Percentiles rank a stretch among this genome's conserved stretches.
phyloP scores from a whole-genome alignment of 2,797 vertebrate genomes.

The Squalus acanthias region DNA sequence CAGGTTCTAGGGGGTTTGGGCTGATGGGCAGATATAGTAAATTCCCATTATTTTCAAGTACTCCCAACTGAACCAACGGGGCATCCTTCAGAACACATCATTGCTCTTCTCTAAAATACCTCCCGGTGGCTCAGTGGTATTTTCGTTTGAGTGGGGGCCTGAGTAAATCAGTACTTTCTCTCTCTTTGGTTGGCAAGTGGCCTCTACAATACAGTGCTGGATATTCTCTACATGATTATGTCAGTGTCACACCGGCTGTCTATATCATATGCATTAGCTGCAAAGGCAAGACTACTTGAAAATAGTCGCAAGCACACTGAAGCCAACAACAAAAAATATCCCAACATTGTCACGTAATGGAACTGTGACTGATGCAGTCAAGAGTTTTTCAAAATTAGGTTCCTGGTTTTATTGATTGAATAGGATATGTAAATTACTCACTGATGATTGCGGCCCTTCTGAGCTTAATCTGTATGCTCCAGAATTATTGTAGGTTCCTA shows the following conservation, averaged over 20 bases:
- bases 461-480: slow-evolving; percentile 86
- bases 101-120: not conserved
- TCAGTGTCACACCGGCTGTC: not conserved
- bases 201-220: not conserved
- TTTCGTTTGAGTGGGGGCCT: not conserved
- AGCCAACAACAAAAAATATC: not conserved
- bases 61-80: not conserved
- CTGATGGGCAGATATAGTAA: not conserved
- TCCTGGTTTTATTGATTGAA: not conserved
- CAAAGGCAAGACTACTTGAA: not conserved
- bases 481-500: slow-evolving; percentile 88
- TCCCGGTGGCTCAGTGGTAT: too few species aligned
- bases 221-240: not conserved
- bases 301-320: not conserved
- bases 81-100: not conserved
- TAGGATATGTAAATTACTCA: slow-evolving; percentile 54
- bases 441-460: slow-evolving; percentile 90
- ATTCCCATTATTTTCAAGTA: not conserved
- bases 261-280: not conserved
- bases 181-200: not conserved
- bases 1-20: not conserved
- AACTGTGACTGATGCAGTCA: not conserved
- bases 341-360: not conserved
- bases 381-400: not conserved
- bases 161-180: not conserved